Conservation (phyloP, 2,797 vertebrate genomes). For the Dermochelys coriacea region DNA sequence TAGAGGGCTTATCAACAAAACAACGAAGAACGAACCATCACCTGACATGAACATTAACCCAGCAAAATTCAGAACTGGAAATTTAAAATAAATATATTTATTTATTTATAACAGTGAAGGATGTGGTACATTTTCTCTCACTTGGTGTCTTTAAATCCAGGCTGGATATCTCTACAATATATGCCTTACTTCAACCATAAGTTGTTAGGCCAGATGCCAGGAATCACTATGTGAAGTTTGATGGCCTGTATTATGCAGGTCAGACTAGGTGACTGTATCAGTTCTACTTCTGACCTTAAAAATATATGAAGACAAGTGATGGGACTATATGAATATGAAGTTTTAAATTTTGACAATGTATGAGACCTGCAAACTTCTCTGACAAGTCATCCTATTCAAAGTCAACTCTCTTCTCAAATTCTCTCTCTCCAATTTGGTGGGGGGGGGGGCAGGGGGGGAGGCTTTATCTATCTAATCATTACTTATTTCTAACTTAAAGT, state of each 20-base stretch:
- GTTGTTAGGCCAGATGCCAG: background rate
- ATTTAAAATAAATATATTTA: background rate
- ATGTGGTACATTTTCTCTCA: background rate
- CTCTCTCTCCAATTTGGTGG: background rate
- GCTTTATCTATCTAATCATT: background rate
- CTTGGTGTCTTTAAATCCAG: background rate
- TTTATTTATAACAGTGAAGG: background rate
- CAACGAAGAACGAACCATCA: background rate
- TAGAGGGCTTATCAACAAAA: background rate
- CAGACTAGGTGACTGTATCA: background rate
- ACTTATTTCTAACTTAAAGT: background rate
- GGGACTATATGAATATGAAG: background rate
- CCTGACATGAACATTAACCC: background rate
- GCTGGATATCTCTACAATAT: background rate
- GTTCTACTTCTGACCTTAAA: background rate
- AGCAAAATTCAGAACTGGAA: background rate
- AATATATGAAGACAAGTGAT: background rate
- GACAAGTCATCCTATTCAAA: background rate
- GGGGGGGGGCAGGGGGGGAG: accelerated
- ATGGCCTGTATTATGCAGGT: background rate
- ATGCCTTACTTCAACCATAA: background rate
- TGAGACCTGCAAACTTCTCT: background rate
- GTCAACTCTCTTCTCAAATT: background rate
- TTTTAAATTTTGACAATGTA: background rate
- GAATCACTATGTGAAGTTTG: background rate